These are phyloP conservation scores for Genyomyrus donnyi DNA, from an alignment of 2,113 vertebrate genomes.

Conservation along the genomic window DNA sequence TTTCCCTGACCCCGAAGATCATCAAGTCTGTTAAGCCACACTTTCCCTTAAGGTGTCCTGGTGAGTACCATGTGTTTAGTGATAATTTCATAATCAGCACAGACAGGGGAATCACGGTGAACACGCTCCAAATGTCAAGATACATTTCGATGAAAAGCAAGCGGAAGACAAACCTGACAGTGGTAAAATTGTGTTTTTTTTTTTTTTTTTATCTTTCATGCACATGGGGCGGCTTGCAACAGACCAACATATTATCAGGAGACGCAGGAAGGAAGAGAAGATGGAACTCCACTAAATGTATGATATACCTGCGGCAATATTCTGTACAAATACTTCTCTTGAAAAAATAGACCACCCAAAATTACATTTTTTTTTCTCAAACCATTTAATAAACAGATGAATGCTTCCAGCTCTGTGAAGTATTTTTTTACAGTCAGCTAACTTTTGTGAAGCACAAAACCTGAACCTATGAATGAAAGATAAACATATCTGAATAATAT, in stretches of 20 bases:
- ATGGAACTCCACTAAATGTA: background rate
- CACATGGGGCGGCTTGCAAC: background rate
- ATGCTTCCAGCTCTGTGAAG: background rate
- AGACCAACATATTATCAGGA: background rate
- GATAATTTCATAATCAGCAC: background rate
- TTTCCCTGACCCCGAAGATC: background rate
- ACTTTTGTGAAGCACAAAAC: background rate
- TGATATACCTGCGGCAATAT: background rate
- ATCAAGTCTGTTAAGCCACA: background rate
- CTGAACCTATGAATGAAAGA: background rate
- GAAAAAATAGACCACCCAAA: background rate
- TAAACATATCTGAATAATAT: background rate
- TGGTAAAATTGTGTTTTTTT: background rate
- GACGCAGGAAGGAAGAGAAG: background rate
- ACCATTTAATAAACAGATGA: background rate
- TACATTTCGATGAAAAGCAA: background rate
- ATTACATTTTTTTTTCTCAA: background rate
- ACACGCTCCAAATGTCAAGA: background rate
- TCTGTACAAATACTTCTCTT: background rate
- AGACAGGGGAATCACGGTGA: background rate
- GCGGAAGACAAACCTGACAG: background rate
- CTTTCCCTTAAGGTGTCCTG: background rate
- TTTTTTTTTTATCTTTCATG: background rate
- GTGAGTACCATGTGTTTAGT: background rate
- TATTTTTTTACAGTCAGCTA: background rate